Conservation (phyloP, 1,140 invertebrate species). For the Drosophila repleta region DNA sequence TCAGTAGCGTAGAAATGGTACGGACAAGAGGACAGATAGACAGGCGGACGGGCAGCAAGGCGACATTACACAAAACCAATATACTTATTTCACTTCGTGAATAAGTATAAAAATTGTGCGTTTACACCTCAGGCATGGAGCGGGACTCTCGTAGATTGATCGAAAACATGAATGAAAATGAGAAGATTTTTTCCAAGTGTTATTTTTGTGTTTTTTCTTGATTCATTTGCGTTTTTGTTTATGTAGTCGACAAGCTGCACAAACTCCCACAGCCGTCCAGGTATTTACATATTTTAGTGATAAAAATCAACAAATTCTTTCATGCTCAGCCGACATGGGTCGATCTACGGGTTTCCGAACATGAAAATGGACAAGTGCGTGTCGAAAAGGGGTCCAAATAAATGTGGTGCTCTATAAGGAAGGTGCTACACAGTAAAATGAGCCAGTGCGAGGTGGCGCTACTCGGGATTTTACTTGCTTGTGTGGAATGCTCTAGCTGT, state of each 20-base stretch:
- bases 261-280: slow-evolving; percentile 72
- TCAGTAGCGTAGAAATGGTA: no score
- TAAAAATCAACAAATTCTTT: slow-evolving; percentile 72
- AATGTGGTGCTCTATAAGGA: neutral
- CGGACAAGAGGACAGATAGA: no score
- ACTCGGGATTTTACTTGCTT: neutral
- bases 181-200: slow-evolving; percentile 55
- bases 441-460: no score
- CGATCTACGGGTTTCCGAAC: slow-evolving; percentile 31
- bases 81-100: no score
- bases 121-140: slow-evolving; percentile 55
- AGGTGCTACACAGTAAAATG: no score
- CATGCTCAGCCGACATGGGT: slow-evolving; percentile 15
- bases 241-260: slow-evolving; percentile 73
- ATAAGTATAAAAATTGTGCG: no score
- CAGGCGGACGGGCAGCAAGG: no score
- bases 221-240: slow-evolving; percentile 51
- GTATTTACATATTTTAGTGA: slow-evolving; percentile 82
- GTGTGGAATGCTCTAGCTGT: slow-evolving; percentile 9
- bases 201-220: slow-evolving; percentile 12
- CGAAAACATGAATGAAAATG: slow-evolving; percentile 78
- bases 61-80: no score
- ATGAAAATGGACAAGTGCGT: slow-evolving; percentile 47
- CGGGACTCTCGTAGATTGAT: slow-evolving; percentile 52
- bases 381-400: slow-evolving; percentile 19